Conservation (phyloP, 2,113 vertebrate species). For the Tupaia tana region DNA sequence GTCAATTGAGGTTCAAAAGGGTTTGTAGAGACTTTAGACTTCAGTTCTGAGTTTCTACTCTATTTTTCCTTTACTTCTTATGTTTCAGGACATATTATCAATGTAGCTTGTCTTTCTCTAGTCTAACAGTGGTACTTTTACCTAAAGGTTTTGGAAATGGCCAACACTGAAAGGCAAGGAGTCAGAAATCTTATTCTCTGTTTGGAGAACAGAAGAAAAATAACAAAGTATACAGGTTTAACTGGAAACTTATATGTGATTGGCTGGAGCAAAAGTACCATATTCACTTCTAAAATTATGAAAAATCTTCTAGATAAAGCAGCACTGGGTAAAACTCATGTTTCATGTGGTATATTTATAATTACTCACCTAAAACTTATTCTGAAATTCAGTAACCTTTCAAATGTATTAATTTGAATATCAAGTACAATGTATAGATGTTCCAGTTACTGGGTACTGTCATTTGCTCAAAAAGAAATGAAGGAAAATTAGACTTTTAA, state of each 20-base stretch:
- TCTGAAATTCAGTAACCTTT: conserved; percentile 44
- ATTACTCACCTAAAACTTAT: conserved; percentile 23
- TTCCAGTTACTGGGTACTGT: neutral
- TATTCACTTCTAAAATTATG: neutral
- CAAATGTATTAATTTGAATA: conserved; percentile 43
- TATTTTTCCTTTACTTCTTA: neutral
- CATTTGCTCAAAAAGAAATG: conserved; percentile 45
- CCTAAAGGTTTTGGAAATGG: neutral
- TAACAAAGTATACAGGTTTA: neutral
- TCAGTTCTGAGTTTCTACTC: neutral
- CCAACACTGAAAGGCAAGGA: neutral
- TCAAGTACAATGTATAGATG: neutral
- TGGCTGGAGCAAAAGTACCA: neutral
- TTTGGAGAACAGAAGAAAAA: neutral
- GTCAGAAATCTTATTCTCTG: neutral
- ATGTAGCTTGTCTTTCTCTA: neutral
- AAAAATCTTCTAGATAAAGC: conserved; percentile 10
- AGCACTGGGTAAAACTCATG: neutral
- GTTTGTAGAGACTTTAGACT: neutral
- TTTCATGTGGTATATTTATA: neutral
- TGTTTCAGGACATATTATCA: neutral
- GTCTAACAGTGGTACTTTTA: neutral
- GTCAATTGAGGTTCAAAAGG: neutral
- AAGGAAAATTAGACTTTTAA: conserved; percentile 30
- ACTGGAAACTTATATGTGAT: neutral